A percentile compares a stretch with the other conserved stretches of the same genome.
phyloP scores from a whole-genome alignment of 2,797 vertebrate species.

The Acestrorhynchus altus region DNA sequence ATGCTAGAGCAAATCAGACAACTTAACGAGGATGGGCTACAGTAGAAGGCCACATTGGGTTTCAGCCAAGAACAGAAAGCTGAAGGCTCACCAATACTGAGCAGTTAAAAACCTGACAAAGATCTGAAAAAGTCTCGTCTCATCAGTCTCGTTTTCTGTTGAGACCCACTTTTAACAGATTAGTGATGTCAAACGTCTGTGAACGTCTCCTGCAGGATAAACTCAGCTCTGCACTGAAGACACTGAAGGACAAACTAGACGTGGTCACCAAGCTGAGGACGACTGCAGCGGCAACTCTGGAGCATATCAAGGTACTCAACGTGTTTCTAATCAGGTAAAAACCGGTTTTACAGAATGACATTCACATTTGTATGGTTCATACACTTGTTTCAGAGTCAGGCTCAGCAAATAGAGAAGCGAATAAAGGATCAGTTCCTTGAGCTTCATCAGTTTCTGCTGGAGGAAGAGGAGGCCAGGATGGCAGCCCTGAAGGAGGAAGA shows the following conservation, averaged over 20 bases:
- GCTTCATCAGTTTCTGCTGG: conserved; percentile 69
- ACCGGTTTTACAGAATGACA: background rate
- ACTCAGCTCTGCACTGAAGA: conserved; percentile 66
- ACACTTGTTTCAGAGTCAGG: conserved; percentile 64
- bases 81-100: too few species aligned
- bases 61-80: too few species aligned
- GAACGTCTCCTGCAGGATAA: conserved; percentile 62
- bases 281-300: conserved; percentile 59
- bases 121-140: too few species aligned
- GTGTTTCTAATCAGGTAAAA: background rate
- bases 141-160: too few species aligned
- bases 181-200: too few species aligned
- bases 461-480: conserved; percentile 69
- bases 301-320: conserved; percentile 70
- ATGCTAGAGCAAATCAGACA: too few species aligned
- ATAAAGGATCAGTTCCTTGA: conserved; percentile 75
- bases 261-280: conserved; percentile 57
- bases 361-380: background rate
- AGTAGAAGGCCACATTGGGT: too few species aligned
- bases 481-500: conserved; percentile 72
- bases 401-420: conserved; percentile 55
- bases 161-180: too few species aligned
- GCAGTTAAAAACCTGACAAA: too few species aligned
- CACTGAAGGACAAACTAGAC: conserved; percentile 66
- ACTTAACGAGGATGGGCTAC: too few species aligned